Conservation (phyloP, 2,797 vertebrate species). For the Anguilla anguilla region DNA sequence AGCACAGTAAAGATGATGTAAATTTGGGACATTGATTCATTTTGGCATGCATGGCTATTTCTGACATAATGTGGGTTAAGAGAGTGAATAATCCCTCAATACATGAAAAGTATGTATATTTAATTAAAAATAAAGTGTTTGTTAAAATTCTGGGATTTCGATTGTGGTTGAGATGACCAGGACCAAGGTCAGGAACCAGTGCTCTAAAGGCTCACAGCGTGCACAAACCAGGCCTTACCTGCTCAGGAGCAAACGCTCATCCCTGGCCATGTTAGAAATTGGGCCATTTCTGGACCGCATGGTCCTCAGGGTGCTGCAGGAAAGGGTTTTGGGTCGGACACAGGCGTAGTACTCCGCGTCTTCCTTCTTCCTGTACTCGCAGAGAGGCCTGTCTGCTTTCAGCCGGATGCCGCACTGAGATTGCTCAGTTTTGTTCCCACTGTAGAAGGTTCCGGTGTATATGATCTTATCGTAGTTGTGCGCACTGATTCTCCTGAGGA, state of each 20-base stretch:
- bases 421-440: background rate
- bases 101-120: too few species aligned
- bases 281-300: background rate
- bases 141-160: background rate
- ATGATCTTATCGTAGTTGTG: conserved; percentile 11
- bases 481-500: conserved; percentile 6
- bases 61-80: too few species aligned
- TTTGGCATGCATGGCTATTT: too few species aligned
- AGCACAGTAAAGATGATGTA: too few species aligned
- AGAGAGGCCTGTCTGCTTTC: conserved; percentile 32
- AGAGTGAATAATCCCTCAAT: too few species aligned
- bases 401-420: conserved; percentile 17
- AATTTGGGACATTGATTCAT: too few species aligned
- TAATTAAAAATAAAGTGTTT: background rate
- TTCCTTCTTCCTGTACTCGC: conserved; percentile 42
- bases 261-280: background rate
- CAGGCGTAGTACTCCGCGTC: conserved; percentile 56
- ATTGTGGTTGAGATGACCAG: background rate
- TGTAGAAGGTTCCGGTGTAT: conserved; percentile 13
- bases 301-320: conserved; percentile 42
- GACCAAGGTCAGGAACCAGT: background rate
- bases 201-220: background rate
- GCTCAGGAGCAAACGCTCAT: background rate
- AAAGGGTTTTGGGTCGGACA: conserved; percentile 35
- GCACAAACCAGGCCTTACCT: background rate